phyloP scores from a whole-genome alignment of 1,140 invertebrate genomes.

The Pissodes strobi region DNA sequence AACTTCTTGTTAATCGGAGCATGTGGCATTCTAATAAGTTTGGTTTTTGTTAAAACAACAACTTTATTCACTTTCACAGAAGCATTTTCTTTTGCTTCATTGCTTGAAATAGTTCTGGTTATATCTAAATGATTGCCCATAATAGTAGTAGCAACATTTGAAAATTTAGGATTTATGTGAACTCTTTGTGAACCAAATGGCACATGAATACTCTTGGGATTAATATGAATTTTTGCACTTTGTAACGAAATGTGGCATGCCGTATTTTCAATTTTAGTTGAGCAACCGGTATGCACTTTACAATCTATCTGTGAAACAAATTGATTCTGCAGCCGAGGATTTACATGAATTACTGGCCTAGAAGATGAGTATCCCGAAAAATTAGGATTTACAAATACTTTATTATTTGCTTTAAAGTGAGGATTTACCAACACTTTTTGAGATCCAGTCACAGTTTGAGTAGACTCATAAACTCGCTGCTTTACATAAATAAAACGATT shows the following conservation, averaged over 20 bases:
- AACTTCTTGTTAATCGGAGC: slow-evolving; percentile 18
- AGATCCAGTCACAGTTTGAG: not conserved
- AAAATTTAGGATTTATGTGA: slow-evolving; percentile 42
- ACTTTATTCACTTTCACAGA: slow-evolving; percentile 13
- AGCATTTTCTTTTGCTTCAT: slow-evolving; percentile 4
- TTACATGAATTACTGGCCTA: slow-evolving; percentile 44
- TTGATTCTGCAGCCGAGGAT: slow-evolving; percentile 19
- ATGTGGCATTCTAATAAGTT: slow-evolving; percentile 34
- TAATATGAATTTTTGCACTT: slow-evolving; percentile 35
- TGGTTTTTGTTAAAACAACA: slow-evolving; percentile 42
- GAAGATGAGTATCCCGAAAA: slow-evolving; percentile 31
- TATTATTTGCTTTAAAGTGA: slow-evolving; percentile 42
- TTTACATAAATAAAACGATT: slow-evolving; percentile 43
- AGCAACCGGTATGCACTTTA: too few relatives aligned
- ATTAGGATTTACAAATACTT: slow-evolving; percentile 51
- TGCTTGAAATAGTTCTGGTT: not conserved
- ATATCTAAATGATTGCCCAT: slow-evolving; percentile 15
- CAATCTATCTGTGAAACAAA: not conserved
- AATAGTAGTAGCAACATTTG: slow-evolving; percentile 18
- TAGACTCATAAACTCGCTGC: slow-evolving; percentile 29
- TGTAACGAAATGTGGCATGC: slow-evolving; percentile 3
- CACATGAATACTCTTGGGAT: slow-evolving; percentile 27
- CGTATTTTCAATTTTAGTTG: not conserved
- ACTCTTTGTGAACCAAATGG: not conserved
- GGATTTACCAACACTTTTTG: slow-evolving; percentile 50